A percentile compares a stretch with the other conserved stretches of the same genome.
phyloP scores from a whole-genome alignment of 2,797 vertebrate species.

The Lagocephalus sceleratus region DNA sequence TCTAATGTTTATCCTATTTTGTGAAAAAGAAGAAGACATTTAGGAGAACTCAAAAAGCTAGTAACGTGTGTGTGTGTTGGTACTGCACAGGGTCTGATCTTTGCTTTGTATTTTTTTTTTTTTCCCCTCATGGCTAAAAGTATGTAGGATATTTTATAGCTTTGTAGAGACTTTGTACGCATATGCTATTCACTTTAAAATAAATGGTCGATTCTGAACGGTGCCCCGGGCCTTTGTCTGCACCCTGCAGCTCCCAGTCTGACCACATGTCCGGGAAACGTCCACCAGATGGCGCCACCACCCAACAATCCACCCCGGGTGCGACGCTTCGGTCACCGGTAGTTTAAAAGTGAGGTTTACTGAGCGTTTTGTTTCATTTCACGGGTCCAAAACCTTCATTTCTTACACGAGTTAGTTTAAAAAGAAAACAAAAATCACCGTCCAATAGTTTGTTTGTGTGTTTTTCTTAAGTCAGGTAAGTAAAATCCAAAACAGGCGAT shows the following conservation, averaged over 20 bases:
- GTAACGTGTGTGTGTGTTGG: conserved; percentile 81
- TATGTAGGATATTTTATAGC: conserved; percentile 98
- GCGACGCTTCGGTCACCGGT: too few relatives aligned
- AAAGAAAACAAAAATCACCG: too few relatives aligned
- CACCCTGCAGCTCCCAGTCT: not conserved
- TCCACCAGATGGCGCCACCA: conserved; percentile 40
- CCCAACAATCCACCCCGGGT: conserved; percentile 10
- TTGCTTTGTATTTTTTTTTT: conserved; percentile 92
- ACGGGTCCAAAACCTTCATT: too few relatives aligned
- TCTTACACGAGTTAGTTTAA: too few relatives aligned
- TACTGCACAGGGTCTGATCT: conserved; percentile 94
- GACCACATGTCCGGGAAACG: not conserved
- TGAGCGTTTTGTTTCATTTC: too few relatives aligned
- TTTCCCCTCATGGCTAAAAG: conserved; percentile 86
- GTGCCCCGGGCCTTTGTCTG: conserved; percentile 25
- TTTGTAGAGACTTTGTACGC: conserved; percentile 99
- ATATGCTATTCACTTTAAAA: conserved; percentile 96
- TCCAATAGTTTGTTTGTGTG: too few relatives aligned
- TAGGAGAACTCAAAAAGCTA: conserved; percentile 54
- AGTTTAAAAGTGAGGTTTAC: too few relatives aligned
- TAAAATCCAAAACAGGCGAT: too few relatives aligned
- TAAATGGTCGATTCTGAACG: conserved; percentile 75
- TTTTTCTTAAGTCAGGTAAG: too few relatives aligned
- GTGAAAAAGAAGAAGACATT: conserved; percentile 52
- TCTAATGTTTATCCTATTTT: conserved; percentile 82